Base-by-base conservation (phyloP, 2,888 invertebrate species). In the Tenthredo distinguenda region DNA sequence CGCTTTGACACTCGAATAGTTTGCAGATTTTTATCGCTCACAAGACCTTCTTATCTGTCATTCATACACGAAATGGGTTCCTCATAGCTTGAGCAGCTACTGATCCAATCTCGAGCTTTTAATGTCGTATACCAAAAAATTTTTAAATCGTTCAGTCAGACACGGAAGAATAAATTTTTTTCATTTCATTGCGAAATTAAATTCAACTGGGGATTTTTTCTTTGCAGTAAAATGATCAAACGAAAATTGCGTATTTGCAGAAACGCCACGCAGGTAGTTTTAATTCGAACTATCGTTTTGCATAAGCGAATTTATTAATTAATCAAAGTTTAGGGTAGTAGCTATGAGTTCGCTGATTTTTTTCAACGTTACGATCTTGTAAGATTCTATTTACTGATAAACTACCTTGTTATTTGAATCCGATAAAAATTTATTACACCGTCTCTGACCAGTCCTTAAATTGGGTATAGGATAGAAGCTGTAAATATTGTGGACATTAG, bases 371-470 rank as follows among this genome's bases (percentile, higher is more conserved):
- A 58, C 21, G 21, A 21, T 58, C 74, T 21, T 15, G 26, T 74
- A 18, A 3, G 40, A 26, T n/a, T n/a, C 40, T 74, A 12, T 26
- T 3, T 6, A 26, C 7, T 5, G 26, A 76, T 43, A 40, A 74
- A 21, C 40, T 37, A 47, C 47, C 76, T 76, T 26, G 76, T 76
- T 47, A 50, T 18, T 26, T 47, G 18, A 47, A 76, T 76, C 76
- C 47, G 76, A 76, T 76, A 76, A 31, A 76, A 76, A 47, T 47
- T 47, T 21, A 40, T 58, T 26, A 10, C n/a, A 76, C 31, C 47
- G 12, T 21, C 26, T 47, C 12, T 31, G 76, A 21, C 7, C 47
- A 26, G 9, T 76, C 47, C 47, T 47, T 2, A 47, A 4, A 15
- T 50, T 47, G 12, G n/a, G n/a, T 71, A 9, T 71, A 72, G 37